Evolutionary conservation across 2,797 vertebrate species (phyloP), one percentile per base, ranked within the genome.

Genomic region (Prunella strophiata): DNA sequence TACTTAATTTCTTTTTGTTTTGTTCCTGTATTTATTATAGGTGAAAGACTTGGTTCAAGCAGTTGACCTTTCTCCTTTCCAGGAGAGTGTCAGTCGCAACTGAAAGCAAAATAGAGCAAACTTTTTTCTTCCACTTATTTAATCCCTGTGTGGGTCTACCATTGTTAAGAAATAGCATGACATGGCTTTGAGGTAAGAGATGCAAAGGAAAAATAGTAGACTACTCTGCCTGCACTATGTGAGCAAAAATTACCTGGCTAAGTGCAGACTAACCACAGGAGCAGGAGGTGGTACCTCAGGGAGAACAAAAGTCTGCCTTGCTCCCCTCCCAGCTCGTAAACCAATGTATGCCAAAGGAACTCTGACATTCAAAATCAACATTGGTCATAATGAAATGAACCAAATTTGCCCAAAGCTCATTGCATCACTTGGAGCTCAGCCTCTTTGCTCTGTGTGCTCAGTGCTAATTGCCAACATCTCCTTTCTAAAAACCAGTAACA

Each of bases 321-420:
- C 7, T 50, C 73, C 13, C 43, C 17, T 82, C 36, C 7, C 55
- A 82, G 0, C 30, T 32, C 48, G 32, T 63, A 76, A 81, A 70
- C 4, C 23, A 8, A 9, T 18, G 14, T 5, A 32, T 48, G 16
- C 10, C 51, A 51, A 73, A 66, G 43, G 42, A 92, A 20, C 14
- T 5, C 8, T 1, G 1, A 10, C 27, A 75, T 70, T 75, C 32
- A 61, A 54, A 52, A 50, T 7, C 21, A 51, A 2, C 4, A 9
- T 0, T 11, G 13, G n/a, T 27, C 42, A 30, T 13, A 50, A 34
- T 0, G 1, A 14, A 66, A 58, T 12, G 5, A 72, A 52, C 1
- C 5, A 34, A 16, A 70, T 85, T 89, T 79, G n/a, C 29, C 36
- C 34, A 38, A 45, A 26, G 3, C 48, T 72, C 67, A 8, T 45